A percentile compares a stretch with the other conserved stretches of the same genome.
phyloP scores from a whole-genome alignment of 2,888 invertebrate species.

The Hypolimnas misippus region DNA sequence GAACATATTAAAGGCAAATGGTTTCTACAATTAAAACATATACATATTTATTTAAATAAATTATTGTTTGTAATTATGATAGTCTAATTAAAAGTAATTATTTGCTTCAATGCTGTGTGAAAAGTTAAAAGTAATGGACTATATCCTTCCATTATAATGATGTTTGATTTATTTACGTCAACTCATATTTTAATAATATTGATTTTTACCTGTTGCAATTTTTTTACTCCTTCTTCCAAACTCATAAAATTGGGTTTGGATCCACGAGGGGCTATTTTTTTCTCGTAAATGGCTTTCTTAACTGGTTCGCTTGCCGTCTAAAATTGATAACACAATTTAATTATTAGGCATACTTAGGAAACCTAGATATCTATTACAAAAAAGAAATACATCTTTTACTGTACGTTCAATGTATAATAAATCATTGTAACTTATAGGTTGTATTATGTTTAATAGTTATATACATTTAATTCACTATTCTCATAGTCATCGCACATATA shows the following conservation, averaged over 20 bases:
- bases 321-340: constrained; percentile 31
- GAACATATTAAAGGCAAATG: constrained; percentile 85
- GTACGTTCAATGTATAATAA: too few relatives aligned
- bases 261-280: constrained; percentile 84
- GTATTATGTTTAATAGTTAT: too few relatives aligned
- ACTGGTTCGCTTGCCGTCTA: constrained; percentile 77
- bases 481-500: too few relatives aligned
- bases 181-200: not conserved
- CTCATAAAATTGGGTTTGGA: constrained; percentile 81
- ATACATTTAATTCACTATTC: too few relatives aligned
- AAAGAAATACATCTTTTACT: too few relatives aligned
- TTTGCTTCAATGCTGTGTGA: not conserved
- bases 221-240: constrained; percentile 84
- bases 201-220: constrained; percentile 68
- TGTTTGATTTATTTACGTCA: not conserved
- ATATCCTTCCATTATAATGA: not conserved
- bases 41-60: not conserved
- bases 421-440: too few relatives aligned
- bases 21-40: constrained; percentile 61
- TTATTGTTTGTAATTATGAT: not conserved
- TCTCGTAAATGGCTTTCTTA: constrained; percentile 83
- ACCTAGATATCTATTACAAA: too few relatives aligned
- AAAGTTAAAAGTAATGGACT: not conserved
- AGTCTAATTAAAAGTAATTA: not conserved
- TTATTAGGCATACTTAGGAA: not conserved